Base-by-base conservation (phyloP, 2,888 invertebrate species). In the Smittia sp. region DNA sequence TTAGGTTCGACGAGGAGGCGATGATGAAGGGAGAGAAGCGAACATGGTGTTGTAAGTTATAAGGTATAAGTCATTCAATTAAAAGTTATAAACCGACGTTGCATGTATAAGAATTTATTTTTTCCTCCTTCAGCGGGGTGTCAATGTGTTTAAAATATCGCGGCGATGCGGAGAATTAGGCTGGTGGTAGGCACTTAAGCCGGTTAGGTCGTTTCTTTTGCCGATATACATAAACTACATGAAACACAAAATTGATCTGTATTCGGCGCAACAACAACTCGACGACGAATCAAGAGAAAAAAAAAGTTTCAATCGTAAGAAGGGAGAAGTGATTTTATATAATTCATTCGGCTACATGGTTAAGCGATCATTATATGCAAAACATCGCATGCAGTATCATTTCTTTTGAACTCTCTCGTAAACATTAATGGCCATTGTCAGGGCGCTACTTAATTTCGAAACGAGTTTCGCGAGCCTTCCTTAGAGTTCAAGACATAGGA, bases 21-120 rank as follows among this genome's bases (percentile, higher is more conserved):
- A 69, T 65, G 65, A 69, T 24, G 69, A 70, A 27, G 24, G 32
- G 54, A 62, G 18, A 58, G 38, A 24, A 39, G 39, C 20, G 39
- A 62, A 62, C 24, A 54, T 54, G 38, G 62, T 72, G 72, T 72
- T 27, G 72, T 72, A 72, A 72, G 72, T 58, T 72, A 72, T 24
- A 46, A 46, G 46, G 46, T 46, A 46, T 54, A 72, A 72, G 72
- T 62, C 72, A 72, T 72, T 72, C 72, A 72, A 72, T 72, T 72
- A 72, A 72, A 72, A 72, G 62, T 72, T 72, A 72, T 62, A 62
- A 72, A 69, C 46, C 70, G 27, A 20, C 39, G 62, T 39, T 62
- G 62, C 58, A 62, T 62, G 62, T 72, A 62, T 72, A 62, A 38
- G 38, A 62, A 69, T 69, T 18, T 66, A 15, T 39, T 38, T 63